phyloP scores from a whole-genome alignment of 2,888 invertebrate species.

The Graphium colonna region DNA sequence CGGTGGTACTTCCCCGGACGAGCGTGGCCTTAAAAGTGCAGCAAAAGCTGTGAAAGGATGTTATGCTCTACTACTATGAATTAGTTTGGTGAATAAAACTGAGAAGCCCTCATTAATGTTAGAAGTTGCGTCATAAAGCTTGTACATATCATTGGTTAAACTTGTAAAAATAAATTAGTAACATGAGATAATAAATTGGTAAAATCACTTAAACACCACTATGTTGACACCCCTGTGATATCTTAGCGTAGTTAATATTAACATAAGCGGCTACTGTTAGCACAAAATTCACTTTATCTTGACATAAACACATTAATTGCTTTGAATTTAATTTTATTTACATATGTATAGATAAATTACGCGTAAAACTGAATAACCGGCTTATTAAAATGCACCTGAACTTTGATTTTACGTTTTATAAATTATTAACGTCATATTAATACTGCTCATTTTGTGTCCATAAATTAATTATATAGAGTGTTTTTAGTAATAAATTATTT shows the following conservation, averaged over 20 bases:
- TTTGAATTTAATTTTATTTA: conserved; percentile 4
- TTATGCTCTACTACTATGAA: too few species aligned
- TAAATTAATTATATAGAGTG: background rate
- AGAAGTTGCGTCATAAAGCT: background rate
- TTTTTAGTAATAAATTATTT: background rate
- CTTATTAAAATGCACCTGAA: background rate
- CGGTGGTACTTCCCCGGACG: too few species aligned
- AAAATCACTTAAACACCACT: background rate
- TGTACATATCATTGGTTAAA: background rate
- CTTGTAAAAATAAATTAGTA: background rate
- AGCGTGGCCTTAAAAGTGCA: too few species aligned
- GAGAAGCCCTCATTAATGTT: too few species aligned
- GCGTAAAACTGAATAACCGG: background rate
- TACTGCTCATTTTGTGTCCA: background rate
- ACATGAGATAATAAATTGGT: background rate
- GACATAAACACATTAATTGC: conserved; percentile 7
- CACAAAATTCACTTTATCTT: conserved; percentile 10
- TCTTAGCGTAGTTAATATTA: background rate
- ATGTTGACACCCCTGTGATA: background rate
- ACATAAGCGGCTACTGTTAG: background rate
- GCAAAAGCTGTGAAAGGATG: too few species aligned
- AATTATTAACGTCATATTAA: background rate
- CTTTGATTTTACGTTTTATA: background rate
- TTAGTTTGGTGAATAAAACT: too few species aligned
- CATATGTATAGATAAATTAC: background rate